Base-by-base conservation (phyloP, 2,888 invertebrate genomes). In the Mallateleia sp. region DNA sequence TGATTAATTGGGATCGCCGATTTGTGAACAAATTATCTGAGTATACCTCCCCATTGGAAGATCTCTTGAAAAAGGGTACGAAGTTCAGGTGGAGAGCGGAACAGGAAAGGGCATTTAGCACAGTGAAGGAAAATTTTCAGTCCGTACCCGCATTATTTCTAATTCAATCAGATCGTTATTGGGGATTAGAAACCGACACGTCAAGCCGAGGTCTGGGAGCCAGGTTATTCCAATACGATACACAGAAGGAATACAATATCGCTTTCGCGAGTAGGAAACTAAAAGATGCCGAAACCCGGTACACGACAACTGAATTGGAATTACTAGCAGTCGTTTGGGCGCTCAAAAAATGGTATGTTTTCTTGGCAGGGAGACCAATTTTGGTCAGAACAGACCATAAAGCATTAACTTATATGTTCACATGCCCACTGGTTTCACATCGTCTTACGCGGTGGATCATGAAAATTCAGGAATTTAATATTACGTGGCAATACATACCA, bases 261-360 rank as follows among this genome's bases (percentile, higher is more conserved):
- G 62, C 62, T 4, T 62, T 20, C 45, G 64, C 45, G 14, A 64
- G 47, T 24, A 25, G 47, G 6, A 64, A 64, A 45, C 24, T 64
- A 22, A 45, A 25, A 0, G 25, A 8, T 9, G 47, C 64, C 15
- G 64, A 64, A n/a, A n/a, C 28, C 0, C 45, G 64, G 14, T 64
- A 64, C 28, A 64, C 45, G 0, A 64, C 11, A 4, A 67, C 67
- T 0, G 50, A 67, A 20, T 50, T 11, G 3, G 67, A 67, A 8
- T 20, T 67, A 0, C 14, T 67, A 20, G 38, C 69, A 8, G 69
- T 62, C 7, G 62, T 54, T 1, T 69, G 69, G 69, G 20, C n/a
- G 3, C n/a, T 67, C 1, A 50, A 32, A 50, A 67, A 67, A 22
- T 67, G 66, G 66, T 32, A 20, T 2, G 28, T 66, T 5, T 47